Evolutionary conservation across 1,140 invertebrate species (phyloP).

Genomic region (Diachasmimorpha longicaudata): DNA sequence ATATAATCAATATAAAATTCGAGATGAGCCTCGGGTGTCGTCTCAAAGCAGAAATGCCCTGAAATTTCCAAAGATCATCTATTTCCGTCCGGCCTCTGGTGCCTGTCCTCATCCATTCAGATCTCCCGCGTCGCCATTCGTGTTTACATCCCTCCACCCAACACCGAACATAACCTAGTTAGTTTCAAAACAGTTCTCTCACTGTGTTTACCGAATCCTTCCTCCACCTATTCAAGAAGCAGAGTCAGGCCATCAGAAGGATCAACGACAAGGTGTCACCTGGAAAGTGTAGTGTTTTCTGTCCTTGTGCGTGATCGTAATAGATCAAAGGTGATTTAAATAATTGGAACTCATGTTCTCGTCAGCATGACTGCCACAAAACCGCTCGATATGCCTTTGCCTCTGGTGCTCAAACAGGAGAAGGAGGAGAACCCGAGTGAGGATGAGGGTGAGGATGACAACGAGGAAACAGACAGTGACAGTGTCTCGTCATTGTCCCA

Average conservation of each 20-base stretch:
- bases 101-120: background rate
- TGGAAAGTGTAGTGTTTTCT: too few species aligned
- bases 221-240: background rate
- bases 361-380: conserved; percentile 33
- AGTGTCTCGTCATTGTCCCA: conserved; percentile 31
- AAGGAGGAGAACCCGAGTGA: conserved; percentile 24
- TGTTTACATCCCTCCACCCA: background rate
- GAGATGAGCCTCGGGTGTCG: too few species aligned
- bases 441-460: conserved; percentile 22
- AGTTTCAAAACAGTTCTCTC: background rate
- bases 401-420: conserved; percentile 35
- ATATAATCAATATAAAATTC: too few species aligned
- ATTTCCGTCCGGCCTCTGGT: too few species aligned
- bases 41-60: too few species aligned
- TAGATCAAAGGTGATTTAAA: too few species aligned
- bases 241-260: background rate
- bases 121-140: background rate
- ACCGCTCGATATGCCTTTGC: conserved; percentile 29
- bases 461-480: conserved; percentile 30
- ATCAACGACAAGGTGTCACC: background rate
- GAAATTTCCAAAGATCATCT: too few species aligned
- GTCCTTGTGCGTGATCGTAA: too few species aligned
- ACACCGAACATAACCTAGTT: background rate
- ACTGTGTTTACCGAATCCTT: too few species aligned
- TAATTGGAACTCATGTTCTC: background rate